Evolutionary conservation across 2,888 invertebrate genomes (phyloP).

Genomic region (Adineta ricciae): DNA sequence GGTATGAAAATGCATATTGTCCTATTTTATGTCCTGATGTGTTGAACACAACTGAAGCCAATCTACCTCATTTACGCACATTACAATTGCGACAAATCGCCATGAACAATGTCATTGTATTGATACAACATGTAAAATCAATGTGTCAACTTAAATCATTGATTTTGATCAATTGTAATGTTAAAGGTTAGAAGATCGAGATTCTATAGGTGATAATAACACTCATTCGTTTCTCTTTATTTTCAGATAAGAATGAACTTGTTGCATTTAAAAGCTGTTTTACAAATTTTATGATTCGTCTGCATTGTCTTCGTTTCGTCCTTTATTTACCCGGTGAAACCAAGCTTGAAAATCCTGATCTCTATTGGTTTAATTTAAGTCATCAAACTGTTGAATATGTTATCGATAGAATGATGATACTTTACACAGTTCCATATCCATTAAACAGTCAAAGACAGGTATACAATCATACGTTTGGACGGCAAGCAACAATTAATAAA

Average conservation of each 20-base stretch:
- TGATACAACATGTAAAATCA: not conserved
- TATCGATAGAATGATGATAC: not conserved
- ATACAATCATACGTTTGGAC: not conserved
- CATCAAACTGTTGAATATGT: not conserved
- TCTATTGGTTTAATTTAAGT: not conserved
- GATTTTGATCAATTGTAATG: not conserved
- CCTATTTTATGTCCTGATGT: too few species aligned
- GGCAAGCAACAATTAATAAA: not conserved
- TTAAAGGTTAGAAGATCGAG: not conserved
- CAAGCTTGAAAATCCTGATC: not conserved
- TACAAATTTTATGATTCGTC: not conserved
- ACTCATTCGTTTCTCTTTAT: not conserved
- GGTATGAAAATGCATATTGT: too few species aligned
- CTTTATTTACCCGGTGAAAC: not conserved
- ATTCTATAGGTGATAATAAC: constrained; percentile 6
- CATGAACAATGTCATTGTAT: not conserved
- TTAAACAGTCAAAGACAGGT: not conserved
- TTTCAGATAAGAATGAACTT: not conserved
- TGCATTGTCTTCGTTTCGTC: not conserved
- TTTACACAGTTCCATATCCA: not conserved
- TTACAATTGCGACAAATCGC: not conserved
- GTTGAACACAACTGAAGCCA: too few species aligned
- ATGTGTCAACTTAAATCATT: not conserved
- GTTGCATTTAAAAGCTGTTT: not conserved
- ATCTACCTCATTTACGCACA: not conserved